Conservation (phyloP, 2,797 vertebrate genomes). For the Pantherophis vulpinus region DNA sequence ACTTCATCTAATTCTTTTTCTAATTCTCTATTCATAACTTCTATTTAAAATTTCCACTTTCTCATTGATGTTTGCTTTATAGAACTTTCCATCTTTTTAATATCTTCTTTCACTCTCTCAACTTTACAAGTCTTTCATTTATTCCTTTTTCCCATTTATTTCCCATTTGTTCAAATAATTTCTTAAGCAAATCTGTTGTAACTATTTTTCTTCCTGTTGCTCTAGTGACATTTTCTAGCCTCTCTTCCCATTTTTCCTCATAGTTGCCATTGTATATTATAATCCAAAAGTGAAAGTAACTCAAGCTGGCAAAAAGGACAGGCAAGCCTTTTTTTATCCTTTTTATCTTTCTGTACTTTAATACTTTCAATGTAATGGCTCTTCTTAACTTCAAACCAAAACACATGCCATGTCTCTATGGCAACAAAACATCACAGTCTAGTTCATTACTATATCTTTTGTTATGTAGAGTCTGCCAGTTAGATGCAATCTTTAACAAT, state of each 20-base stretch:
- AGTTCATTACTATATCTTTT: neutral
- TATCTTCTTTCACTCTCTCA: neutral
- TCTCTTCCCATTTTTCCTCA: neutral
- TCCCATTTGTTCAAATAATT: neutral
- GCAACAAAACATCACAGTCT: neutral
- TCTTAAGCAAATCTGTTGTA: neutral
- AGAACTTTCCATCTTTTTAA: neutral
- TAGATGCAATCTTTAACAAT: neutral
- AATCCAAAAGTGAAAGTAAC: neutral
- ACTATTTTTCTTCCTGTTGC: neutral
- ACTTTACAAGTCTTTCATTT: neutral
- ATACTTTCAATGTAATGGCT: neutral
- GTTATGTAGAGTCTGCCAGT: neutral
- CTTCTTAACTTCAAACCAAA: neutral
- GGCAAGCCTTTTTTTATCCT: neutral
- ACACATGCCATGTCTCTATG: neutral
- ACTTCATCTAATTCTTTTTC: neutral
- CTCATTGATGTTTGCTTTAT: neutral
- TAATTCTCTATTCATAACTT: neutral
- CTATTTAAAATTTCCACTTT: neutral
- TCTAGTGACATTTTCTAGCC: neutral
- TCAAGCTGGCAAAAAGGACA: neutral
- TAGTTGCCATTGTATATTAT: neutral
- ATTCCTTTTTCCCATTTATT: neutral
- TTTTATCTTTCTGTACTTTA: neutral